Evolutionary conservation across 2,888 invertebrate genomes (phyloP).

Genomic region (Alviniconcha strummeri): DNA sequence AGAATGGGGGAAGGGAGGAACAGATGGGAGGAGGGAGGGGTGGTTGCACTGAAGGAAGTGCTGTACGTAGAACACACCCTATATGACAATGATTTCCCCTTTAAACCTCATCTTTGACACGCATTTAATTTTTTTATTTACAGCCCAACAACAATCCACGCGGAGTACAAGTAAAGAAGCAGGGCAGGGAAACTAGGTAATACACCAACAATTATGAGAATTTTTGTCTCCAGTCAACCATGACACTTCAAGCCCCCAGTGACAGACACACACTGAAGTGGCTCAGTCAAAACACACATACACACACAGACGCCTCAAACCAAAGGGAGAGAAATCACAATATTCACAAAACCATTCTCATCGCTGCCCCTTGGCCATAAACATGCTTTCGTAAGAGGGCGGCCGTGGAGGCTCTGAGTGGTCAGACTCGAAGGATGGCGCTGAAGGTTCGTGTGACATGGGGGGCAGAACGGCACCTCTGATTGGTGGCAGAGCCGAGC

Average conservation of each 20-base stretch:
- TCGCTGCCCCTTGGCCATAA: background rate
- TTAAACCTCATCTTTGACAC: background rate
- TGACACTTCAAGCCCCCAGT: background rate
- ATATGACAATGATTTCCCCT: background rate
- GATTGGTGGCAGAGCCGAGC: background rate
- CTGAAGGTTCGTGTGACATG: background rate
- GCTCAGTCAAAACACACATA: background rate
- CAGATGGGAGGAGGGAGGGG: too few species aligned
- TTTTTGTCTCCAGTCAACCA: background rate
- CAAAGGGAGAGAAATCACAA: background rate
- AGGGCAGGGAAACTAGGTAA: too few species aligned
- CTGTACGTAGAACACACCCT: too few species aligned
- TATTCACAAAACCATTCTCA: background rate
- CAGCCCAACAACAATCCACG: background rate
- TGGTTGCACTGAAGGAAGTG: too few species aligned
- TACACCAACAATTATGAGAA: background rate
- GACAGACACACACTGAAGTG: too few species aligned
- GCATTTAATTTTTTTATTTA: background rate
- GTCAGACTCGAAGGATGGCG: background rate
- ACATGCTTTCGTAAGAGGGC: constrained; percentile 9
- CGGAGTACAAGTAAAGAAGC: background rate
- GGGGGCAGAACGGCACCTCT: background rate
- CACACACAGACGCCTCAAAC: background rate
- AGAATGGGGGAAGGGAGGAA: background rate
- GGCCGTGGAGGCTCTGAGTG: background rate